phyloP scores from a whole-genome alignment of 2,113 vertebrate genomes.

The Regulus satrapa region DNA sequence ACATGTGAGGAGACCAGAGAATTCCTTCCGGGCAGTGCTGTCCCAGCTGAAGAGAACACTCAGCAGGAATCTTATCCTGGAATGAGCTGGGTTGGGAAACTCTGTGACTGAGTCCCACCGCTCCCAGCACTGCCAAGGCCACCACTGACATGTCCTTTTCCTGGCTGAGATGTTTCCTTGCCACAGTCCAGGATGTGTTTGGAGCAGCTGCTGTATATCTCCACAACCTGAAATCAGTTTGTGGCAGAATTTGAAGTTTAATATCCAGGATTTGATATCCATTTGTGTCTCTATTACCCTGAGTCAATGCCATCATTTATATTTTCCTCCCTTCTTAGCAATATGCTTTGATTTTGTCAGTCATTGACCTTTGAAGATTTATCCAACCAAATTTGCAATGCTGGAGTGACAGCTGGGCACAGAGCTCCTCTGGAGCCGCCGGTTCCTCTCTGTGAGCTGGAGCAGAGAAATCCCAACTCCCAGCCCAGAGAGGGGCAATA shows the following conservation, averaged over 20 bases:
- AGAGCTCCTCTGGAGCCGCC: not conserved
- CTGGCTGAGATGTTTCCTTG: not conserved
- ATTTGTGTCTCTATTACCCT: not conserved
- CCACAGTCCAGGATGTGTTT: not conserved
- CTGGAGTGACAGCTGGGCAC: not conserved
- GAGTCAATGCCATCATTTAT: not conserved
- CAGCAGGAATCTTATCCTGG: not conserved
- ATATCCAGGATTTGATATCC: not conserved
- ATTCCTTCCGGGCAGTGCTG: not conserved
- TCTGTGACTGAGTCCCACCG: not conserved
- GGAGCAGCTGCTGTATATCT: not conserved
- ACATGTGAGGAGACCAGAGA: not conserved
- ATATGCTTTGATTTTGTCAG: not conserved
- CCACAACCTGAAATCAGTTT: not conserved
- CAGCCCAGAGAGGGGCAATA: slow-evolving; percentile 9
- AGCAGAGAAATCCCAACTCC: not conserved
- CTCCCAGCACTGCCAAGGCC: not conserved
- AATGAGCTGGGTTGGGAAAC: not conserved
- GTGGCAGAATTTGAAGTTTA: not conserved
- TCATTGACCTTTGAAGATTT: slow-evolving; percentile 7
- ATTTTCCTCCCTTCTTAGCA: not conserved
- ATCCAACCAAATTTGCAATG: not conserved
- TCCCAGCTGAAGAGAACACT: not conserved
- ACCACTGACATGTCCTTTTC: not conserved
- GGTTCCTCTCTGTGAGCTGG: not conserved